Percentiles rank a stretch among this genome's conserved stretches.
phyloP scores from a whole-genome alignment of 35 echinoderm and acorn worm species.

The Lytechinus variegatus region DNA sequence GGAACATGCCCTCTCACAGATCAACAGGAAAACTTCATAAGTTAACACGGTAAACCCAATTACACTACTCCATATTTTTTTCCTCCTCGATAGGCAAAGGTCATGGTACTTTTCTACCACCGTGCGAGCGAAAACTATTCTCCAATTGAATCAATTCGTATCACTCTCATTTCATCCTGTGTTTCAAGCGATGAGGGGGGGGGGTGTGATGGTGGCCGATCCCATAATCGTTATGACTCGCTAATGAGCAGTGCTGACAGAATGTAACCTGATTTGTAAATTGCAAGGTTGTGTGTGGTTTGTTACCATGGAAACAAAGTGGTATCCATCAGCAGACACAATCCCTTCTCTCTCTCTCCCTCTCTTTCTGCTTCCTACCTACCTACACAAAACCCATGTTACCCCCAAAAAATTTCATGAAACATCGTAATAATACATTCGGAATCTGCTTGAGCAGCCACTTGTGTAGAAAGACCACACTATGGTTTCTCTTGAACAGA shows the following conservation, averaged over 20 bases:
- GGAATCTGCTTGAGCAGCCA: too few species aligned
- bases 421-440: too few species aligned
- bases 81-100: neutral
- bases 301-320: neutral
- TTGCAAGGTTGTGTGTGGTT: neutral
- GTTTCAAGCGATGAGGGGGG: neutral
- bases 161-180: neutral
- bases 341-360: neutral
- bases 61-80: neutral
- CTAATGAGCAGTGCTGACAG: neutral
- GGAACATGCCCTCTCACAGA: neutral
- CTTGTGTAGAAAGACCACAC: too few species aligned
- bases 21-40: neutral
- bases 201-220: neutral
- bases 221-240: neutral
- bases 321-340: neutral
- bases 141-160: neutral
- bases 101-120: neutral
- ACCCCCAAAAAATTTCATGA: too few species aligned
- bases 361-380: neutral
- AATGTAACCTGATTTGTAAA: neutral
- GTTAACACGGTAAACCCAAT: neutral
- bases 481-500: too few species aligned
- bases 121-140: neutral
- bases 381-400: neutral